Conservation (phyloP, 2,797 vertebrate species). For the Chaenodraco wilsoni region DNA sequence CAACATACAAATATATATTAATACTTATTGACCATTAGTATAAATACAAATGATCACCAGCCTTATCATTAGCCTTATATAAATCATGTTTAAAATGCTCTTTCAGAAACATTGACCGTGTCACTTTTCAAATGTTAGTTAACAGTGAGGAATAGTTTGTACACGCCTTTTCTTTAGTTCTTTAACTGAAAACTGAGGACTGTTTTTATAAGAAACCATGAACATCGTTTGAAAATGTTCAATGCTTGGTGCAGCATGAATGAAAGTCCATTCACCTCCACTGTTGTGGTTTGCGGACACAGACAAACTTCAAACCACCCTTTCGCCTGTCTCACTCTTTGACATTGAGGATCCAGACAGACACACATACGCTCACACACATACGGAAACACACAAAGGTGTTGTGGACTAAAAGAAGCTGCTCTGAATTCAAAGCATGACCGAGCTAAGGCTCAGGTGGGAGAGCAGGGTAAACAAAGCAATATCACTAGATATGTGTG, state of each 20-base stretch:
- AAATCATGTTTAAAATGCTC: no score
- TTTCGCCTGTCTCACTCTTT: not conserved
- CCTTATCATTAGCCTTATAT: not conserved
- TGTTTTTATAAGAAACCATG: not conserved
- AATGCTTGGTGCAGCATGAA: not conserved
- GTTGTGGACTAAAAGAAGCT: constrained; percentile 6
- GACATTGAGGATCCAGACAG: not conserved
- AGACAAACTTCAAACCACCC: not conserved
- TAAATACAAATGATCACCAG: not conserved
- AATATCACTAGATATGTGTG: constrained; percentile 15
- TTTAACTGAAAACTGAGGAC: not conserved
- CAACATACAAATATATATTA: not conserved
- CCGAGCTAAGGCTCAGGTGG: constrained; percentile 10
- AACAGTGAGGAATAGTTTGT: not conserved
- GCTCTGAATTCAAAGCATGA: constrained; percentile 40
- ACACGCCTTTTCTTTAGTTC: not conserved
- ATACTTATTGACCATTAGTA: not conserved
- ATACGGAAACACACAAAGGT: not conserved
- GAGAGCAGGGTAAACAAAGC: constrained; percentile 27
- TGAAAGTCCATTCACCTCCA: constrained; percentile 2
- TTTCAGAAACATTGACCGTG: not conserved
- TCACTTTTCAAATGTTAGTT: not conserved
- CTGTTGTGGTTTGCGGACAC: not conserved
- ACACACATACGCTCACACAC: not conserved
- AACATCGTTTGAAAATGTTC: not conserved